Percentiles rank a stretch among this genome's conserved stretches.
Evolutionary conservation across 2,888 invertebrate species (phyloP).

Genomic region (Ophion ventricosus): DNA sequence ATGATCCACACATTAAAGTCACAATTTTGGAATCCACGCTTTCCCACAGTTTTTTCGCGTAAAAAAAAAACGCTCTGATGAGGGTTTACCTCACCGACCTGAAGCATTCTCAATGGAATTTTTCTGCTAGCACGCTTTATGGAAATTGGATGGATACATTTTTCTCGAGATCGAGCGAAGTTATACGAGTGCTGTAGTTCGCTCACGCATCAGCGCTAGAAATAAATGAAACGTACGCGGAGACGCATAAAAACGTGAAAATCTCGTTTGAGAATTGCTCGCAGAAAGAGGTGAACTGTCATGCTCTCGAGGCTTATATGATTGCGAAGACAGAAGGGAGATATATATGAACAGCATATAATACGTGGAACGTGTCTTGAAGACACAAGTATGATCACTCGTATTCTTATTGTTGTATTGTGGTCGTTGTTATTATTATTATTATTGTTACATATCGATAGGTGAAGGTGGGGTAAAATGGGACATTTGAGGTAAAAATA

Average conservation of each 20-base stretch:
- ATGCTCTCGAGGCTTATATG: conserved; percentile 32
- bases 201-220: conserved; percentile 23
- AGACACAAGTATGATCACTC: conserved; percentile 4
- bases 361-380: conserved; percentile 38
- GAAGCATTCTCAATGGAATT: not conserved
- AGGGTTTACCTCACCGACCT: not conserved
- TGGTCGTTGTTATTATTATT: no score
- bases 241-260: conserved; percentile 10
- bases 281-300: conserved; percentile 1
- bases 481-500: no score
- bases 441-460: no score
- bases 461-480: no score
- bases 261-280: conserved; percentile 48
- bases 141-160: not conserved
- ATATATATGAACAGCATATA: conserved; percentile 8
- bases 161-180: not conserved
- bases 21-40: no score
- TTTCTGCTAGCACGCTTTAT: not conserved
- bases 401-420: conserved; percentile 10
- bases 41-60: no score
- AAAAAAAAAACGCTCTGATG: not conserved
- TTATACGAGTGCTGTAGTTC: not conserved
- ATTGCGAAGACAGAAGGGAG: conserved; percentile 16
- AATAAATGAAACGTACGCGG: conserved; percentile 22
- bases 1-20: no score